Percentiles rank a stretch among this genome's conserved stretches.
phyloP scores from a whole-genome alignment of 2,113 vertebrate genomes.

The Perca flavescens region DNA sequence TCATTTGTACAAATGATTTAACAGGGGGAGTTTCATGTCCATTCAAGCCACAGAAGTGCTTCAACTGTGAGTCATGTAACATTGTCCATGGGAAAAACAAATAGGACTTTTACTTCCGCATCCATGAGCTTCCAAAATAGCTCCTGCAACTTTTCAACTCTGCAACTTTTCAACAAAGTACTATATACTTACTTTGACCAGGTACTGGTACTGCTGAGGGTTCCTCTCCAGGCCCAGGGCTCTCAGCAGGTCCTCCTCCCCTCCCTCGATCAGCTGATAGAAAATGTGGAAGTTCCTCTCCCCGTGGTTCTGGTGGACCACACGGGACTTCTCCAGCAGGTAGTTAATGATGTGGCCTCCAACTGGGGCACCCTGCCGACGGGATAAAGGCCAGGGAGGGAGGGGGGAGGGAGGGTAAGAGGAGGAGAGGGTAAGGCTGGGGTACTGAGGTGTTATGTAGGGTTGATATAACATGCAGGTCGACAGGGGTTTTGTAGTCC shows the following conservation, averaged over 20 bases:
- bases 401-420: constrained; percentile 11
- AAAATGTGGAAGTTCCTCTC: constrained; percentile 99
- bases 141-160: background rate
- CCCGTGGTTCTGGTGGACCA: constrained; percentile 96
- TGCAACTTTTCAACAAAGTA: background rate
- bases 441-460: constrained; percentile 66
- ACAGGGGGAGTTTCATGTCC: too few relatives aligned
- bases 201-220: constrained; percentile 94
- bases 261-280: constrained; percentile 97
- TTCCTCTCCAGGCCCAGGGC: constrained; percentile 93
- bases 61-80: too few relatives aligned
- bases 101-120: too few relatives aligned
- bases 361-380: constrained; percentile 92
- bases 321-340: constrained; percentile 98
- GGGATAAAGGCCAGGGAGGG: constrained; percentile 43
- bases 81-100: too few relatives aligned
- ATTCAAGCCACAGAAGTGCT: too few relatives aligned
- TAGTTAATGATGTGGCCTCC: constrained; percentile 99
- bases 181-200: constrained; percentile 89
- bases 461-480: constrained; percentile 52
- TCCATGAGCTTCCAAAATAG: background rate
- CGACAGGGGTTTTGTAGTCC: background rate
- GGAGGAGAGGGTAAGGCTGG: constrained; percentile 62
- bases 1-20: too few relatives aligned
- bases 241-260: constrained; percentile 93